Evolutionary conservation across 2,113 vertebrate species (phyloP).

Genomic region (Marmota flaviventris): DNA sequence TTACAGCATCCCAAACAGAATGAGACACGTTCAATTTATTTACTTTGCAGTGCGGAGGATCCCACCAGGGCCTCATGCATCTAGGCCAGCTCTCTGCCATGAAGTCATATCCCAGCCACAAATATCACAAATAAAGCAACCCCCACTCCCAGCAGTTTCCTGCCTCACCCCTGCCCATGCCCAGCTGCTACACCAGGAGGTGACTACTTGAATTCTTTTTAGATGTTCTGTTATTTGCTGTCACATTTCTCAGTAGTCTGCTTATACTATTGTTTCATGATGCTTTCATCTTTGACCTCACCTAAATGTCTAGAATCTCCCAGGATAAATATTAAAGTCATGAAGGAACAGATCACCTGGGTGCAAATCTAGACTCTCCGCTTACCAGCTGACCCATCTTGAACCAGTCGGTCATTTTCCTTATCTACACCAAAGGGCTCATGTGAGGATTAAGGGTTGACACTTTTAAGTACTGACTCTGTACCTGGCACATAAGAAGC

Average conservation of each 20-base stretch:
- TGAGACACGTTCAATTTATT: neutral
- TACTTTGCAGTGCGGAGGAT: neutral
- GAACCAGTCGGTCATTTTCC: neutral
- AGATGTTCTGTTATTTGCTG: neutral
- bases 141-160: neutral
- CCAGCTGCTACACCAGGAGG: neutral
- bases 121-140: slow-evolving; percentile 18
- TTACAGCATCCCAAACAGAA: neutral
- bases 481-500: neutral
- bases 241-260: neutral
- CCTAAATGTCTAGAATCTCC: neutral
- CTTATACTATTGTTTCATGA: neutral
- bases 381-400: too few relatives aligned
- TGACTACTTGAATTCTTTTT: neutral
- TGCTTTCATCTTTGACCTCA: neutral
- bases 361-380: neutral
- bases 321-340: neutral
- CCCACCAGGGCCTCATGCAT: too few relatives aligned
- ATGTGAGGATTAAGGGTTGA: neutral
- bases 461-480: neutral
- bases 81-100: neutral
- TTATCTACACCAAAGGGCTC: neutral
- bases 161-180: neutral
- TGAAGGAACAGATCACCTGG: neutral
- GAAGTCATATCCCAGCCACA: neutral